These are phyloP conservation scores for Epizoanthus rinbou DNA, from an alignment of 92 coral and sea anemone genomes.

Conservation along the genomic window DNA sequence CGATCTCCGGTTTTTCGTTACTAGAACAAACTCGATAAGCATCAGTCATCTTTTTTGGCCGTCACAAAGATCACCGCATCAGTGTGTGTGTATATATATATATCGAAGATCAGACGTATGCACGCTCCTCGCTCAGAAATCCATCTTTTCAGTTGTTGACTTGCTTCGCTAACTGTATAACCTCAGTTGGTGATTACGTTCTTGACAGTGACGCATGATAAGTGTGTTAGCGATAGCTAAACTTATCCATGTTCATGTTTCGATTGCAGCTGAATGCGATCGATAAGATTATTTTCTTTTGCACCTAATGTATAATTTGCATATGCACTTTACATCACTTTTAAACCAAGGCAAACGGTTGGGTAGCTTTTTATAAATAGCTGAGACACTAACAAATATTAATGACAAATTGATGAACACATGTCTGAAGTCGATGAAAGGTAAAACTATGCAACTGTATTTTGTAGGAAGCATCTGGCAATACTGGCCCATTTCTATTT, in stretches of 20 bases:
- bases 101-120: not conserved
- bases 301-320: constrained; percentile 16
- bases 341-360: constrained; percentile 14
- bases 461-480: not conserved
- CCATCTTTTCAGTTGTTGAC: not conserved
- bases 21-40: constrained; percentile 73
- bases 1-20: constrained; percentile 71
- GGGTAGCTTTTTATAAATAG: constrained; percentile 27
- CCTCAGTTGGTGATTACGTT: not conserved
- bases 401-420: constrained; percentile 17
- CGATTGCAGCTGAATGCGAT: not conserved
- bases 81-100: no score
- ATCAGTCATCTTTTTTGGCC: constrained; percentile 69
- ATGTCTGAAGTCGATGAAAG: constrained; percentile 13
- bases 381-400: constrained; percentile 5
- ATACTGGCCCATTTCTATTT: not conserved
- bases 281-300: not conserved
- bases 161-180: no score
- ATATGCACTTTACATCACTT: not conserved
- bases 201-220: not conserved
- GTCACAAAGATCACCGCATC: no score
- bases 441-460: not conserved
- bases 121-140: not conserved
- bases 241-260: not conserved
- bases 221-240: not conserved